Evolutionary conservation across 2,113 vertebrate species (phyloP).

Genomic region (Megaptera novaeangliae): DNA sequence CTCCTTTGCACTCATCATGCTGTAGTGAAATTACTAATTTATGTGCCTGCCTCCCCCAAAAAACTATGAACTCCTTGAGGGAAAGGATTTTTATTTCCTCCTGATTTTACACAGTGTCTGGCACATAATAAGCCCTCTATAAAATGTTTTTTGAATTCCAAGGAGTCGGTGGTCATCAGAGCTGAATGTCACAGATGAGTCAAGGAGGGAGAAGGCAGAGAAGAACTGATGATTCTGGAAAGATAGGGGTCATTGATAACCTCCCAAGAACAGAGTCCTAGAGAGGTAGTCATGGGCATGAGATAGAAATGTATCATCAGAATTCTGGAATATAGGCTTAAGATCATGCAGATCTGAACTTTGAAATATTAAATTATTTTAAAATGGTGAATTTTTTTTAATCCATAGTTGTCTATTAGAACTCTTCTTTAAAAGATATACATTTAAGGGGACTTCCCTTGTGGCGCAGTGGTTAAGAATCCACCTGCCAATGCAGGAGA

Average conservation of each 20-base stretch:
- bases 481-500: no score
- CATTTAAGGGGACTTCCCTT: not conserved
- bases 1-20: not conserved
- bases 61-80: not conserved
- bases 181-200: not conserved
- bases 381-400: not conserved
- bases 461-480: no score
- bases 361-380: not conserved
- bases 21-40: not conserved
- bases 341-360: not conserved
- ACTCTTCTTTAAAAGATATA: not conserved
- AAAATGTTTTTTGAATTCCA: conserved; percentile 16
- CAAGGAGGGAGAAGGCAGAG: not conserved
- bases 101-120: not conserved
- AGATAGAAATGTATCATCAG: not conserved
- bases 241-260: not conserved
- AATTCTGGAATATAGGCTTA: not conserved
- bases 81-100: not conserved
- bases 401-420: not conserved
- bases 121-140: not conserved
- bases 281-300: not conserved
- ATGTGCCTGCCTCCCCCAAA: not conserved
- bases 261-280: not conserved
- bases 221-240: not conserved
- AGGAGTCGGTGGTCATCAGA: not conserved